These are phyloP conservation scores for Platichthys stellatus DNA, from an alignment of 2,113 vertebrate species.

Conservation along the genomic window DNA sequence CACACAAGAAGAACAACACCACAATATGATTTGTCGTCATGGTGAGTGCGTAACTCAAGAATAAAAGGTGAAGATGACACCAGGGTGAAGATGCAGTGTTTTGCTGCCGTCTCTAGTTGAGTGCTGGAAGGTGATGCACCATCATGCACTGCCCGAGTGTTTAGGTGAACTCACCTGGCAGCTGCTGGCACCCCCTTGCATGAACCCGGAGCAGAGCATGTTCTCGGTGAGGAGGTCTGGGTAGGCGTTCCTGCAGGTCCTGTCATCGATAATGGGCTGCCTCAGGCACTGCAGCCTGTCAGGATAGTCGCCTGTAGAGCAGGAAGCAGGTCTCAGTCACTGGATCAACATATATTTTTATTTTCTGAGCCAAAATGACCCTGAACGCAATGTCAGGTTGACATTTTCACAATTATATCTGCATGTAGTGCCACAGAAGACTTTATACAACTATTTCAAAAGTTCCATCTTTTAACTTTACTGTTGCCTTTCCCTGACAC, in stretches of 20 bases:
- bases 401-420: not conserved
- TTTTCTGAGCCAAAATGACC: not conserved
- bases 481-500: too few species aligned
- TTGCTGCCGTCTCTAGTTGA: not conserved
- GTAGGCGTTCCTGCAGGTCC: conserved; percentile 78
- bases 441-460: not conserved
- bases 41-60: not conserved
- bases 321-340: not conserved
- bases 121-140: conserved; percentile 8
- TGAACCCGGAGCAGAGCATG: conserved; percentile 87
- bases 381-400: not conserved
- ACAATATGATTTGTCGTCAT: not conserved
- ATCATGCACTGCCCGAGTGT: not conserved
- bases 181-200: conserved; percentile 83
- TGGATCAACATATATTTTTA: not conserved
- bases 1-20: not conserved
- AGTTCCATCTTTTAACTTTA: too few species aligned
- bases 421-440: too few species aligned
- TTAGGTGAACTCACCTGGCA: conserved; percentile 66
- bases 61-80: not conserved
- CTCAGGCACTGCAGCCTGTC: conserved; percentile 84
- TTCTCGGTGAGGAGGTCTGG: conserved; percentile 81
- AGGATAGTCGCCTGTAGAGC: conserved; percentile 73
- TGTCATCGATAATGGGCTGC: conserved; percentile 82
- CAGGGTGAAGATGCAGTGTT: not conserved